phyloP scores from a whole-genome alignment of 2,888 invertebrate species.

The Atherix ibis region DNA sequence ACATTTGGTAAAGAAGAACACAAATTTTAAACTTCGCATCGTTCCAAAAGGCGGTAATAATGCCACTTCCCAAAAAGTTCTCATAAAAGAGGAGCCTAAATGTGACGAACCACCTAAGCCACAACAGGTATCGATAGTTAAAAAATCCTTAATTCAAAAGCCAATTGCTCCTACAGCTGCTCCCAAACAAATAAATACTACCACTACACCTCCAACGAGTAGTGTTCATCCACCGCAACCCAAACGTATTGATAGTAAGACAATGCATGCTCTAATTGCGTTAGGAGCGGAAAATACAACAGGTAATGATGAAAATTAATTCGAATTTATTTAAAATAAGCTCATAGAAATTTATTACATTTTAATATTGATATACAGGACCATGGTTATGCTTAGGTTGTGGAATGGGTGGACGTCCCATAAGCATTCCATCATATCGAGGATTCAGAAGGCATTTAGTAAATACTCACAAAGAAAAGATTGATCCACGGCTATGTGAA shows the following conservation, averaged over 20 bases:
- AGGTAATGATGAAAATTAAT: slow-evolving; percentile 23
- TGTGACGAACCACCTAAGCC: not conserved
- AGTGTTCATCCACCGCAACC: slow-evolving; percentile 20
- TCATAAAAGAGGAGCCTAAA: slow-evolving; percentile 19
- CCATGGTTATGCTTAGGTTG: slow-evolving; percentile 73
- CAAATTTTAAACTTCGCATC: slow-evolving; percentile 74
- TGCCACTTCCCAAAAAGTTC: slow-evolving; percentile 16
- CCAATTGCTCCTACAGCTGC: slow-evolving; percentile 7
- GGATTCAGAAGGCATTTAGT: slow-evolving; percentile 68
- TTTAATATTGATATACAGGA: slow-evolving; percentile 22
- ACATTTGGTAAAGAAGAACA: slow-evolving; percentile 70
- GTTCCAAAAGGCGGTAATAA: slow-evolving; percentile 39
- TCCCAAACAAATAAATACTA: slow-evolving; percentile 3
- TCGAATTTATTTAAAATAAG: too few relatives aligned
- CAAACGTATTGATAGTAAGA: slow-evolving; percentile 43
- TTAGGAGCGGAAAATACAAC: slow-evolving; percentile 44
- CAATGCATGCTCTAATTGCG: slow-evolving; percentile 43
- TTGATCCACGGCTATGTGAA: slow-evolving; percentile 64
- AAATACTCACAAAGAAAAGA: slow-evolving; percentile 62
- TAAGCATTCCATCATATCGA: slow-evolving; percentile 62
- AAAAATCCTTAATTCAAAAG: slow-evolving; percentile 6
- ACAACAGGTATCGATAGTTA: not conserved
- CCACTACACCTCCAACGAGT: slow-evolving; percentile 2
- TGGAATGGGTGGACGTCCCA: slow-evolving; percentile 46
- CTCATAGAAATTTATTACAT: not conserved